phyloP scores from a whole-genome alignment of 2,888 invertebrate genomes.

The Trachelus tabidus region DNA sequence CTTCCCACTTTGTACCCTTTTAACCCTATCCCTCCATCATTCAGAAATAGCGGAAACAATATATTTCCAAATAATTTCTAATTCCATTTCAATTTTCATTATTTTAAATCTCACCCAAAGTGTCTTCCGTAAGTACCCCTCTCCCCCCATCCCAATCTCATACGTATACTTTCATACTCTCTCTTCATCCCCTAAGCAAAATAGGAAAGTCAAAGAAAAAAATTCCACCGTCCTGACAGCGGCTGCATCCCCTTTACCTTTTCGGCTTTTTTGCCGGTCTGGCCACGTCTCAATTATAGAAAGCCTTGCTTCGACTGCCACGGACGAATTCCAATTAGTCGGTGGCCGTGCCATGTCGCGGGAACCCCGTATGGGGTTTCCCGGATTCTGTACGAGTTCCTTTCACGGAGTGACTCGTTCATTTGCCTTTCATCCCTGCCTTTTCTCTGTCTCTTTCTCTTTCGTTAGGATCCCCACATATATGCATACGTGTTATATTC shows the following conservation, averaged over 20 bases:
- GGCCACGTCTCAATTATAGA: constrained; percentile 65
- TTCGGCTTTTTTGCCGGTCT: constrained; percentile 59
- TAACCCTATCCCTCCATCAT: neutral
- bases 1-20: constrained; percentile 4
- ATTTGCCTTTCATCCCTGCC: constrained; percentile 63
- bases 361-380: constrained; percentile 62
- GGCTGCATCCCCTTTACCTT: constrained; percentile 50
- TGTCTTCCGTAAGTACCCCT: neutral
- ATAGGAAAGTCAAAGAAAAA: neutral
- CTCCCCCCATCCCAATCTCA: neutral
- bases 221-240: constrained; percentile 26
- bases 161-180: neutral
- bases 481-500: neutral
- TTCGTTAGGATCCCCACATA: constrained; percentile 1
- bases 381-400: constrained; percentile 66
- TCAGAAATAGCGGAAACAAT: neutral
- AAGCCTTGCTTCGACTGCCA: constrained; percentile 65
- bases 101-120: neutral
- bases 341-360: constrained; percentile 61
- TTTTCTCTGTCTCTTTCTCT: constrained; percentile 23
- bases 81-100: neutral
- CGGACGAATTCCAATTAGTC: constrained; percentile 66
- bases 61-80: neutral
- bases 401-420: constrained; percentile 64
- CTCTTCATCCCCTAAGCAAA: neutral